phyloP scores from a whole-genome alignment of 2,113 vertebrate species.

The Micronycteris hirsuta region DNA sequence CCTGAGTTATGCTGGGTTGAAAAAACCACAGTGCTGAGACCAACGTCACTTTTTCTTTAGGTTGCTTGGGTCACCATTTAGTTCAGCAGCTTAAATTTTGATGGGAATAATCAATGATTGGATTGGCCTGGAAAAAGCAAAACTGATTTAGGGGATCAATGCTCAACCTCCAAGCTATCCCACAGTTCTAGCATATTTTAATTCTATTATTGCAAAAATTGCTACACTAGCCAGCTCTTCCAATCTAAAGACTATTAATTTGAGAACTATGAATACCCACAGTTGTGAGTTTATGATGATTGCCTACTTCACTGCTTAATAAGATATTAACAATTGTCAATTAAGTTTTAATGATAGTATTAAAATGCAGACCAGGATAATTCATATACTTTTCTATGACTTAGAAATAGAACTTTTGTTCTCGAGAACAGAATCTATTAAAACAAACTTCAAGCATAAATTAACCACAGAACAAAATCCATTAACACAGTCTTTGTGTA shows the following conservation, averaged over 20 bases:
- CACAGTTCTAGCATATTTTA: neutral
- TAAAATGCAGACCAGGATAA: conserved; percentile 67
- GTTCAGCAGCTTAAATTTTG: neutral
- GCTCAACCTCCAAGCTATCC: neutral
- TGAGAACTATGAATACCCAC: neutral
- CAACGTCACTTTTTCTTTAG: neutral
- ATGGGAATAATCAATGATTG: neutral
- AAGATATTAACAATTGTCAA: conserved; percentile 61
- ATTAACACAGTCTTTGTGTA: conserved; percentile 30
- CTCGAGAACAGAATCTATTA: conserved; percentile 49
- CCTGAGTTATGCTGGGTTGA: neutral
- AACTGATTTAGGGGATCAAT: neutral
- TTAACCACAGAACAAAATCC: conserved; percentile 4
- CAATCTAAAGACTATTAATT: conserved; percentile 17
- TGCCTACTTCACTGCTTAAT: conserved; percentile 43
- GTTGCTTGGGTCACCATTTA: neutral
- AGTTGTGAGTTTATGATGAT: conserved; percentile 39
- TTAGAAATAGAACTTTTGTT: conserved; percentile 68
- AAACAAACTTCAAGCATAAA: conserved; percentile 30
- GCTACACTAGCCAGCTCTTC: conserved; percentile 27
- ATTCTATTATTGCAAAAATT: neutral
- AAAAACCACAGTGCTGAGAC: neutral
- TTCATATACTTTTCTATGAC: neutral
- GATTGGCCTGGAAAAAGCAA: conserved; percentile 5
- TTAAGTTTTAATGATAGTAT: conserved; percentile 58